Base-by-base conservation (phyloP, 2,113 vertebrate species). In the Siniperca knerii region DNA sequence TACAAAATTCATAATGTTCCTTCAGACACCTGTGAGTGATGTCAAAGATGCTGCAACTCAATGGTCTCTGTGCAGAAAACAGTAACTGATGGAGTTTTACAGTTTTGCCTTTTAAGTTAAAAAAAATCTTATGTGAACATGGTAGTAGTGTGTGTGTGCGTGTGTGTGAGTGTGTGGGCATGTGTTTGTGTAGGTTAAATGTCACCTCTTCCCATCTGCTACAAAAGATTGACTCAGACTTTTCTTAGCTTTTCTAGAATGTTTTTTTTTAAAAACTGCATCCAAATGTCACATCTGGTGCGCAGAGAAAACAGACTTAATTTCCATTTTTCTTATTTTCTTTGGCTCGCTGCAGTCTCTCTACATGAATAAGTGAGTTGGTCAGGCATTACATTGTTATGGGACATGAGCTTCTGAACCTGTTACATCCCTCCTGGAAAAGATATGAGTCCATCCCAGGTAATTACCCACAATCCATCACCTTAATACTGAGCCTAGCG, bases 381-480 rank as follows among this genome's bases (percentile, higher is more conserved):
- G 11, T 65, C 33, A 23, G n/a, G 13, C 8, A 10, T 10, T 21
- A 2, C 46, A 3, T 3, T 44, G 66, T 64, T 64, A 8, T 4
- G 8, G 10, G 50, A 42, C 52, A 12, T 4, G 6, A 33, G 37
- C 4, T 33, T 23, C 37, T 35, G 62, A 60, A 68, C n/a, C 58
- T 4, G 35, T 29, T 62, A 6, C 25, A 25, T 46, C 21, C 25
- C 37, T 44, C 10, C 29, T 25, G 29, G 75, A 50, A 6, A 29
- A 62, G 25, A 58, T 54, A 29, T 18, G 16, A 64, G 12, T 66
- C 50, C 23, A 33, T 60, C 40, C 52, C 40, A 60, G 35, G 46
- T 65, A 81, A 81, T 81, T 60, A 77, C 50, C 66, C 79, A 60
- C 54, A 73, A 54, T 61, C 48, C 60, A 65, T 76, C 66, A 50